Percentiles rank a stretch among this genome's conserved stretches.
Conservation (phyloP, 2,888 invertebrate genomes). For the Argyresthia goedartella region DNA sequence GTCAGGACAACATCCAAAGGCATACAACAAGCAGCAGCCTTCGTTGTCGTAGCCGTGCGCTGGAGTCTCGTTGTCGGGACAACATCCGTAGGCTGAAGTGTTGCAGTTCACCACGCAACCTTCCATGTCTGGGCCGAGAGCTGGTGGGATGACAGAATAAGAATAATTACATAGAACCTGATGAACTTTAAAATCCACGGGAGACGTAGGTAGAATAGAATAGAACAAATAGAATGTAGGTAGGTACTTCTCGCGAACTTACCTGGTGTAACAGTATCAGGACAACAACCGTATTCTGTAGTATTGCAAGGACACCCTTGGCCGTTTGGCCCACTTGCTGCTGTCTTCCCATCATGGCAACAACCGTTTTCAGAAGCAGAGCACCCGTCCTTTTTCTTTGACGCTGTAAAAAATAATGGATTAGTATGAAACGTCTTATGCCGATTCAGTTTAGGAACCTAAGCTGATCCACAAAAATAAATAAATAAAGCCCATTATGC, state of each 20-base stretch:
- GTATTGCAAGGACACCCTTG: slow-evolving; percentile 75
- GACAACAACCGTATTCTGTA: slow-evolving; percentile 80
- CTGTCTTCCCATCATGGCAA: slow-evolving; percentile 77
- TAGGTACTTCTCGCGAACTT: slow-evolving; percentile 8
- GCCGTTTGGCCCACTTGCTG: slow-evolving; percentile 73
- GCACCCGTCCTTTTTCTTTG: slow-evolving; percentile 46
- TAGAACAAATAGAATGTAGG: neutral
- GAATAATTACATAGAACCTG: neutral
- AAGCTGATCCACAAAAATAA: too few species aligned
- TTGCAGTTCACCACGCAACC: slow-evolving; percentile 83
- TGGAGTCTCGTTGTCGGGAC: slow-evolving; percentile 84
- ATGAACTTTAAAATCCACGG: neutral
- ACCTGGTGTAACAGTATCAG: slow-evolving; percentile 77
- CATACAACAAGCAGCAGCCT: slow-evolving; percentile 83
- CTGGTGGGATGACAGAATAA: slow-evolving; percentile 46
- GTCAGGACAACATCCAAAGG: slow-evolving; percentile 93
- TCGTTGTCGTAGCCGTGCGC: slow-evolving; percentile 87
- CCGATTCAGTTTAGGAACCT: too few species aligned
- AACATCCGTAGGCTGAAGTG: slow-evolving; percentile 84
- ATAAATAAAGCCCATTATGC: too few species aligned
- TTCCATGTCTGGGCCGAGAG: slow-evolving; percentile 76
- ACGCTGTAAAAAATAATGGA: neutral
- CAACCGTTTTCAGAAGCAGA: slow-evolving; percentile 76
- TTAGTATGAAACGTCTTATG: too few species aligned
- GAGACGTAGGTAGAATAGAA: neutral